phyloP scores from a whole-genome alignment of 2,888 invertebrate species.

The Nebria brevicollis region DNA sequence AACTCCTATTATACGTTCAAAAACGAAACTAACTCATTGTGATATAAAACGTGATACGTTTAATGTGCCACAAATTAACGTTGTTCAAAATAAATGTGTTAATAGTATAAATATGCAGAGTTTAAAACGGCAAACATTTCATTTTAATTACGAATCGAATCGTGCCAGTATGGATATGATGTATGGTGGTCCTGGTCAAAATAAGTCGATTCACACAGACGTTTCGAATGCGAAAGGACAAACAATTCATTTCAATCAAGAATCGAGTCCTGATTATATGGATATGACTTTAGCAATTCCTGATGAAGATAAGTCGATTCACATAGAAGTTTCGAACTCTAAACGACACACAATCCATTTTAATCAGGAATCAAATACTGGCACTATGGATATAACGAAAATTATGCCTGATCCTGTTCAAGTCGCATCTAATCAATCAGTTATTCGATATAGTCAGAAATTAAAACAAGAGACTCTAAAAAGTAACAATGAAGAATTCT shows the following conservation, averaged over 20 bases:
- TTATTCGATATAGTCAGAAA: too few species aligned
- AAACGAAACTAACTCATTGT: too few species aligned
- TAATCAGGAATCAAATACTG: conserved; percentile 15
- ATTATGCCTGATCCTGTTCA: neutral
- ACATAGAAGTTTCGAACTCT: neutral
- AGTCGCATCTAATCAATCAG: too few species aligned
- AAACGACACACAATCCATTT: conserved; percentile 24
- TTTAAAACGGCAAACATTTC: neutral
- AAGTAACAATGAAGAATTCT: too few species aligned
- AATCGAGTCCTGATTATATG: conserved; percentile 10
- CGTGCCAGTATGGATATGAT: too few species aligned
- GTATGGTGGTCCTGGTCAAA: too few species aligned
- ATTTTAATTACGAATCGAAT: too few species aligned
- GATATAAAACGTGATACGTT: too few species aligned
- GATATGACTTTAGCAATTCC: conserved; percentile 20
- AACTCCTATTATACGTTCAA: neutral
- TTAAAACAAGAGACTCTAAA: too few species aligned
- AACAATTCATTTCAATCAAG: conserved; percentile 6
- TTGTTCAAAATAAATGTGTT: neutral
- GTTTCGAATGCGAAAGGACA: neutral
- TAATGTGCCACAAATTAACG: neutral
- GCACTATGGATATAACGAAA: conserved; percentile 20
- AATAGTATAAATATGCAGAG: too few species aligned
- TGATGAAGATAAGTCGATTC: neutral
- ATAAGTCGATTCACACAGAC: too few species aligned